Evolutionary conservation across 2,888 invertebrate species (phyloP).

Genomic region (Xestia sexstrigata): DNA sequence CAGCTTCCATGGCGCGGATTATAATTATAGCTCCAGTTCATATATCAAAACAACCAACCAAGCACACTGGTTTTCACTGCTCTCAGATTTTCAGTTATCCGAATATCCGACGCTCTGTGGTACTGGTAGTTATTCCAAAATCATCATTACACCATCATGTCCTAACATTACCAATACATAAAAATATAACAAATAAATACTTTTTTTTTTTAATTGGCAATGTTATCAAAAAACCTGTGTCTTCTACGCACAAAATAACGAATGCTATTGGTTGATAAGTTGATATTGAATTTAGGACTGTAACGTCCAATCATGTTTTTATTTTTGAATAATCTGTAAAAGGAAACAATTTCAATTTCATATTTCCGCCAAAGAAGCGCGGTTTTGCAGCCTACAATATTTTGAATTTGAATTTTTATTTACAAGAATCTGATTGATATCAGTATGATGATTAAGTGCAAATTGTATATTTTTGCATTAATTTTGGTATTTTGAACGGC

Average conservation of each 20-base stretch:
- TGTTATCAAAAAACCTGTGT: slow-evolving; percentile 7
- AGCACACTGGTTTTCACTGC: background rate
- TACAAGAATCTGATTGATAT: slow-evolving; percentile 29
- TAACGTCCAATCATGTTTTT: slow-evolving; percentile 50
- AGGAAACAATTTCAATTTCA: slow-evolving; percentile 52
- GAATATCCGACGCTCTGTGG: too few species aligned
- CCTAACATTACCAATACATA: background rate
- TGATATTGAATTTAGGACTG: rapidly evolving
- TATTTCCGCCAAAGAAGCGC: slow-evolving; percentile 82
- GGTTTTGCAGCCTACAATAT: slow-evolving; percentile 73
- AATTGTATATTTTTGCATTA: slow-evolving; percentile 24
- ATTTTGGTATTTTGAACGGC: slow-evolving; percentile 16
- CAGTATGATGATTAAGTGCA: background rate
- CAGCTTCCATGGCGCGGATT: background rate
- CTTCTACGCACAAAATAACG: background rate
- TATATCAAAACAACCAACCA: background rate
- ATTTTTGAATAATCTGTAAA: background rate
- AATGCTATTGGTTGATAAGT: slow-evolving; percentile 55
- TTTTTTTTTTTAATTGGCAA: slow-evolving; percentile 43
- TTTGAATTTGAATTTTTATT: slow-evolving; percentile 72
- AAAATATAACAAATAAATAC: background rate
- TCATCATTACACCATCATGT: background rate
- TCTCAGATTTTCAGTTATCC: background rate
- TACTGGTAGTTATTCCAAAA: background rate
- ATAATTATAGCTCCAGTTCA: background rate